Conservation (phyloP, 2,113 vertebrate species). For the Charina bottae region DNA sequence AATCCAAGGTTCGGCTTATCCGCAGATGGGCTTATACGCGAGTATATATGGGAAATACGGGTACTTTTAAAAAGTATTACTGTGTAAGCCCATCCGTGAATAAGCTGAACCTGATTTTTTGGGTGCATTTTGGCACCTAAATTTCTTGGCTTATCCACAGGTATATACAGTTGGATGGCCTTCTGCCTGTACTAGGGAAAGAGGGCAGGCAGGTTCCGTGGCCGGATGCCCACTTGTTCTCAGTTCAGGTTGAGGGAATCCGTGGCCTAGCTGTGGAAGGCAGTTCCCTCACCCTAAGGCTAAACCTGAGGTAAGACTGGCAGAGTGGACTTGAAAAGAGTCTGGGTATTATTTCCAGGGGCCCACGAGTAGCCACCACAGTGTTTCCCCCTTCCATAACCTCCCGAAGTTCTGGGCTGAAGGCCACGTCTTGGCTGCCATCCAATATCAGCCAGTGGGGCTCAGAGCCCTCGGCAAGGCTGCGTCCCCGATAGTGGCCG, state of each 20-base stretch:
- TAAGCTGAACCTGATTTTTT: background rate
- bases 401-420: background rate
- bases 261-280: background rate
- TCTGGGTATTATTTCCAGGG: background rate
- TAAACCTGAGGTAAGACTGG: background rate
- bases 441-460: background rate
- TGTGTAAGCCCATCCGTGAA: background rate
- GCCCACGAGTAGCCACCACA: background rate
- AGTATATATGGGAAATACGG: background rate
- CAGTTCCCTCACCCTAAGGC: background rate
- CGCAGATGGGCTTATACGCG: background rate
- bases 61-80: background rate
- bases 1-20: background rate
- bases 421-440: background rate
- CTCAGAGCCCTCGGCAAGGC: background rate
- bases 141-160: background rate
- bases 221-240: background rate
- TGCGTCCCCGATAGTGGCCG: background rate
- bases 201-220: background rate
- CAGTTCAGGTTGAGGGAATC: background rate
- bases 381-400: background rate
- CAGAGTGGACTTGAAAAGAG: background rate
- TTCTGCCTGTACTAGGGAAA: background rate
- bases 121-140: background rate
- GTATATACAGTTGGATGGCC: background rate